Percentiles rank a stretch among this genome's conserved stretches.
Evolutionary conservation across 2,797 vertebrate genomes (phyloP).

Genomic region (Pipistrellus pygmaeus): DNA sequence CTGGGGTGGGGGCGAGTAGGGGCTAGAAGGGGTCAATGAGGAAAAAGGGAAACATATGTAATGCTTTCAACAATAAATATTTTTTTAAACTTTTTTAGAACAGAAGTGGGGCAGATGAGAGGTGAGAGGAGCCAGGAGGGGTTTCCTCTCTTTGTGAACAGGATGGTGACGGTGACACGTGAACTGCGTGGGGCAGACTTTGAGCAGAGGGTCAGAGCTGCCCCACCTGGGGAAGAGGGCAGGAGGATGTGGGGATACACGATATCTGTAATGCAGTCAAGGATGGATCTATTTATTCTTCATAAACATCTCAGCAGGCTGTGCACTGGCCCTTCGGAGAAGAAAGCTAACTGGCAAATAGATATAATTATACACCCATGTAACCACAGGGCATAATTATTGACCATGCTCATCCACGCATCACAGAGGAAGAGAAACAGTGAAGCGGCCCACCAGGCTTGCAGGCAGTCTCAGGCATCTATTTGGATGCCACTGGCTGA

Average conservation of each 20-base stretch:
- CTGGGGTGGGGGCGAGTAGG: too few relatives aligned
- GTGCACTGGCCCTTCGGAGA: conserved; percentile 59
- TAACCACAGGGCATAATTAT: conserved; percentile 75
- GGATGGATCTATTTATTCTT: neutral
- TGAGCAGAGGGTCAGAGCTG: neutral
- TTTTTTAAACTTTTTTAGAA: too few relatives aligned
- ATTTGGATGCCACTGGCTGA: neutral
- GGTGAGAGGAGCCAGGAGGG: neutral
- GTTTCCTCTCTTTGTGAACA: neutral
- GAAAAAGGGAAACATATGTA: too few relatives aligned
- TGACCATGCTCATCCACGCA: conserved; percentile 58
- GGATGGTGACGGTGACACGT: too few relatives aligned
- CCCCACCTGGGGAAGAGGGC: fast-evolving
- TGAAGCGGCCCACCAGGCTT: conserved; percentile 54
- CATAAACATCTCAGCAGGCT: conserved; percentile 48
- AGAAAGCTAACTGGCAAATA: conserved; percentile 31
- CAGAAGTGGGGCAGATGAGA: neutral
- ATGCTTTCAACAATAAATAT: too few relatives aligned
- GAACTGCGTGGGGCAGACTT: neutral
- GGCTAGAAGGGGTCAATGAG: too few relatives aligned
- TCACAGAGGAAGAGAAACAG: conserved; percentile 75
- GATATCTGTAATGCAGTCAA: neutral
- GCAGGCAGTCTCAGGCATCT: neutral
- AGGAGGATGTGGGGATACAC: fast-evolving
- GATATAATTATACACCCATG: conserved; percentile 75